These are phyloP conservation scores for Actinemys pallida DNA, from an alignment of 2,113 vertebrate species.

Conservation along the genomic window DNA sequence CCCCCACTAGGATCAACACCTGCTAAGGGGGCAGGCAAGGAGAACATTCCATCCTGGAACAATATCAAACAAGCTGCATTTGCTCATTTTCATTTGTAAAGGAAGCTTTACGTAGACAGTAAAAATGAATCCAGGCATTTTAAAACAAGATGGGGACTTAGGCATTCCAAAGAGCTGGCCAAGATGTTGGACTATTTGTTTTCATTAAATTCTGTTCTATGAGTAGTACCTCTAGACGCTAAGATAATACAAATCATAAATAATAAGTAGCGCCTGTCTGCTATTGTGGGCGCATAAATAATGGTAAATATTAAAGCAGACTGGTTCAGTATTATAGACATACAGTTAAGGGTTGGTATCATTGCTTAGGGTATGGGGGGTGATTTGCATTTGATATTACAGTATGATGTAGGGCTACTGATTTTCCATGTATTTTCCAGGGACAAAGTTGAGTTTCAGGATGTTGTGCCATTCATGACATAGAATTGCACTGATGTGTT, in stretches of 20 bases:
- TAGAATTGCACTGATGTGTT: rapidly evolving
- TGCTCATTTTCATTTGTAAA: not conserved
- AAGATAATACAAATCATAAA: no score
- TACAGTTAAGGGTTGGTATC: not conserved
- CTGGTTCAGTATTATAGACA: not conserved
- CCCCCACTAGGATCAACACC: not conserved
- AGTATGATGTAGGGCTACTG: not conserved
- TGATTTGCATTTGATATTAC: not conserved
- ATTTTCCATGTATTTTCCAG: not conserved
- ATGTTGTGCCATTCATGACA: not conserved
- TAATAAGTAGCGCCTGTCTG: not conserved
- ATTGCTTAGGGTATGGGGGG: not conserved
- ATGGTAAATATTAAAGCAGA: not conserved
- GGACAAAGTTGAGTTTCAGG: not conserved
- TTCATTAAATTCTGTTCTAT: not conserved
- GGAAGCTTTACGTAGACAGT: not conserved
- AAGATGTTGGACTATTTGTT: not conserved
- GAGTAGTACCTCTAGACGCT: no score
- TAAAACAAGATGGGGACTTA: not conserved
- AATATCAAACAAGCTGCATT: not conserved
- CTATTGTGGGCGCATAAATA: not conserved
- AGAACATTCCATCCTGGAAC: not conserved
- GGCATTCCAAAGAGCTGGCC: not conserved
- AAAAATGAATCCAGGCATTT: not conserved
- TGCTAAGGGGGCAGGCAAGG: not conserved